phyloP scores from a whole-genome alignment of 2,888 invertebrate genomes.

The Acleris emargana region DNA sequence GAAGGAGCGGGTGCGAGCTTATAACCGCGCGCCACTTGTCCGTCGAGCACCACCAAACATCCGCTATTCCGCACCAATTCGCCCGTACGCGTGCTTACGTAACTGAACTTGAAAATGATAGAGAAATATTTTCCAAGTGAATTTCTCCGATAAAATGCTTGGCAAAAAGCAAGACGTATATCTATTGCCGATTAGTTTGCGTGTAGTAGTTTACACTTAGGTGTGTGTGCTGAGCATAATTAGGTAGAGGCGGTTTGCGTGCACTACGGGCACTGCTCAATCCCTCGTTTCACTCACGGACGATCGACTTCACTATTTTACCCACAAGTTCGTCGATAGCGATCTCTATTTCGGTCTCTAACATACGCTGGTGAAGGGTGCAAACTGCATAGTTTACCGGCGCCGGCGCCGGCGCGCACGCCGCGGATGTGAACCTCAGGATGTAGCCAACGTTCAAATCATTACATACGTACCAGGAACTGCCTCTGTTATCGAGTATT shows the following conservation, averaged over 20 bases:
- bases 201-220: constrained; percentile 51
- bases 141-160: constrained; percentile 83
- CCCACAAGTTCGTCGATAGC: constrained; percentile 43
- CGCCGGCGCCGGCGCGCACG: constrained; percentile 44
- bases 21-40: constrained; percentile 78
- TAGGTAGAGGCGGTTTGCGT: constrained; percentile 62
- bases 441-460: constrained; percentile 45
- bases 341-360: constrained; percentile 55
- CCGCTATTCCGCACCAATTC: constrained; percentile 85
- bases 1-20: constrained; percentile 73
- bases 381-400: constrained; percentile 49
- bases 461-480: constrained; percentile 57
- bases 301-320: constrained; percentile 58
- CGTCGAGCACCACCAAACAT: constrained; percentile 81
- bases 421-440: constrained; percentile 49
- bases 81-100: constrained; percentile 81
- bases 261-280: constrained; percentile 58
- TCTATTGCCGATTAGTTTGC: constrained; percentile 65
- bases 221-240: constrained; percentile 64
- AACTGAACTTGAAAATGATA: constrained; percentile 84
- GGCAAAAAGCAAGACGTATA: constrained; percentile 76
- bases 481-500: constrained; percentile 55
- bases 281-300: constrained; percentile 67
- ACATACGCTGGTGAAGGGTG: constrained; percentile 53
- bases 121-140: constrained; percentile 82